phyloP scores from a whole-genome alignment of 2,797 vertebrate genomes.

The Centropyge bicolor region DNA sequence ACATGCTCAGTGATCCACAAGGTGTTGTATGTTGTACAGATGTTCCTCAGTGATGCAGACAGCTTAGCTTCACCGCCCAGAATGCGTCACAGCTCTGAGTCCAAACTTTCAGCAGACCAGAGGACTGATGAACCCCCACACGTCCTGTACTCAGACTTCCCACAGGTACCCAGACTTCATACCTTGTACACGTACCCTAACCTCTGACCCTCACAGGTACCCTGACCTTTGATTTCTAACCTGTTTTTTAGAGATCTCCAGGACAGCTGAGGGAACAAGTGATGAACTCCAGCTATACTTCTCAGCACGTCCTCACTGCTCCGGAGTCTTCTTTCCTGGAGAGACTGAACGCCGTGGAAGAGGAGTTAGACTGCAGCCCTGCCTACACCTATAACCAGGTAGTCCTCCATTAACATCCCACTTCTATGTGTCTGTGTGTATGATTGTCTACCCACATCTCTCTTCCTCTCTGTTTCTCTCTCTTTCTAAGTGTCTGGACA shows the following conservation, averaged over 20 bases:
- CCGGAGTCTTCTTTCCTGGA: slow-evolving; percentile 92
- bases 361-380: slow-evolving; percentile 88
- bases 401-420: neutral
- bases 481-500: slow-evolving; percentile 51
- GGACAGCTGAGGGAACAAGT: slow-evolving; percentile 85
- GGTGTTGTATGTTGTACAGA: slow-evolving; percentile 73
- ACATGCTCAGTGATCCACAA: no score
- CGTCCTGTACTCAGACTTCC: slow-evolving; percentile 36
- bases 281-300: slow-evolving; percentile 79
- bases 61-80: slow-evolving; percentile 91
- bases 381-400: slow-evolving; percentile 85
- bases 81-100: slow-evolving; percentile 69
- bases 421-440: no score
- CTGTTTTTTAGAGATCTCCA: slow-evolving; percentile 54
- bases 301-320: slow-evolving; percentile 58
- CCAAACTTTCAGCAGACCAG: slow-evolving; percentile 55
- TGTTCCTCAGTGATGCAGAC: slow-evolving; percentile 92
- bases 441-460: neutral
- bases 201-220: neutral
- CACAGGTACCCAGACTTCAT: neutral
- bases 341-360: slow-evolving; percentile 93
- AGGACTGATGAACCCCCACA: neutral
- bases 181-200: slow-evolving; percentile 14
- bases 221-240: neutral
- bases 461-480: neutral